Conservation (phyloP, 2,797 vertebrate species). For the Rousettus madagascariensis region DNA sequence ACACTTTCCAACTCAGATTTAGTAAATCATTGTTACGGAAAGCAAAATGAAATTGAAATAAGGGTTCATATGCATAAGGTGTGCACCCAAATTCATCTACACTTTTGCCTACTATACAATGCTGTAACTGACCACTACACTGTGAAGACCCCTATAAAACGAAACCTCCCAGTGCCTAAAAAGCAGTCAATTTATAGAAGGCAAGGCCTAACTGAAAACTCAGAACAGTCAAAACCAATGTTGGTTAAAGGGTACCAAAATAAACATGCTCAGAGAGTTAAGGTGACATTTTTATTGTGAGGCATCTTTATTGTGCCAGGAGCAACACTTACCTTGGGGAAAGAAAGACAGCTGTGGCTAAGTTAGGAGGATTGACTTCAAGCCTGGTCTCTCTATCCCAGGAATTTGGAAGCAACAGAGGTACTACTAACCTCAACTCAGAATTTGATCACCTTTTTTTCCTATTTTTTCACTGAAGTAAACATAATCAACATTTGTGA, state of each 20-base stretch:
- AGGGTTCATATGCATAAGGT: neutral
- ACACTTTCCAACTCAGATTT: conserved; percentile 43
- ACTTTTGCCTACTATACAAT: neutral
- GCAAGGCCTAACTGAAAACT: neutral
- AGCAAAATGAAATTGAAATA: conserved; percentile 33
- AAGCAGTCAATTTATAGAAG: neutral
- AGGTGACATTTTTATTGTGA: neutral
- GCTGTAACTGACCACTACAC: neutral
- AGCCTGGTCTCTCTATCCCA: neutral
- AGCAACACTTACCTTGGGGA: conserved; percentile 6
- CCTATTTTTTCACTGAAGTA: neutral
- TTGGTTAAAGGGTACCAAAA: conserved; percentile 3
- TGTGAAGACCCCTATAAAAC: neutral
- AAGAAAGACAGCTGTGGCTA: neutral
- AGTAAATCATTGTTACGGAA: conserved; percentile 16
- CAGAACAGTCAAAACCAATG: conserved; percentile 20
- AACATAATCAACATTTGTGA: conserved; percentile 3
- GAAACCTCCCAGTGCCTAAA: neutral
- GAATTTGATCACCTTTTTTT: neutral
- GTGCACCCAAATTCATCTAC: neutral
- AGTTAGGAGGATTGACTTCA: neutral
- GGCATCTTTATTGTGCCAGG: neutral
- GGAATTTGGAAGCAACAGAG: neutral
- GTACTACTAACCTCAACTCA: neutral
- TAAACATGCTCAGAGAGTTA: neutral